phyloP scores from a whole-genome alignment of 2,888 invertebrate species.

The Himalopsyche tibetana region DNA sequence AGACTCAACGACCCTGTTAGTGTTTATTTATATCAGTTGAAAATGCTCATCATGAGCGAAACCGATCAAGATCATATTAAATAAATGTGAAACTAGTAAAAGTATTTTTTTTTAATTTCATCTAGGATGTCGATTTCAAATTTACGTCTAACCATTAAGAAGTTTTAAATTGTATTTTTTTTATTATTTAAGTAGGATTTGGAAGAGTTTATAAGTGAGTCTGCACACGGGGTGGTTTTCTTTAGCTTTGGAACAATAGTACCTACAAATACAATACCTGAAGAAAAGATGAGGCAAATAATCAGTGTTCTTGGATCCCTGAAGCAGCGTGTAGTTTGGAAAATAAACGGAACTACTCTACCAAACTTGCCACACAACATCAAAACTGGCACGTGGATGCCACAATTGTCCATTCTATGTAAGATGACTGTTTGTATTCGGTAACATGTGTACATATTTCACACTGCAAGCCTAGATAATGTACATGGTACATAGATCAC shows the following conservation, averaged over 20 bases:
- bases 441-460: background rate
- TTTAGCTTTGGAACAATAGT: slow-evolving; percentile 80
- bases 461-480: background rate
- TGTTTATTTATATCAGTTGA: too few relatives aligned
- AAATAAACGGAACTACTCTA: slow-evolving; percentile 74
- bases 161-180: background rate
- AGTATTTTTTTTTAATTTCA: too few relatives aligned
- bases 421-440: slow-evolving; percentile 67
- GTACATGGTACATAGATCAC: too few relatives aligned
- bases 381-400: slow-evolving; percentile 76
- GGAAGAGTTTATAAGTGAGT: slow-evolving; percentile 72
- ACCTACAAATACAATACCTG: slow-evolving; percentile 76
- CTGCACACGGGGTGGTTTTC: slow-evolving; percentile 76
- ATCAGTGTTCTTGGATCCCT: slow-evolving; percentile 75
- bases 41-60: too few relatives aligned
- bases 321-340: slow-evolving; percentile 77
- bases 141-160: background rate
- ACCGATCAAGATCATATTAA: too few relatives aligned
- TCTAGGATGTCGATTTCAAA: too few relatives aligned
- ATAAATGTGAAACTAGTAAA: too few relatives aligned
- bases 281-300: slow-evolving; percentile 72
- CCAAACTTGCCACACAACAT: slow-evolving; percentile 75
- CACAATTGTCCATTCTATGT: slow-evolving; percentile 77
- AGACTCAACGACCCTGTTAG: too few relatives aligned
- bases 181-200: slow-evolving; percentile 70